A percentile compares a stretch with the other conserved stretches of the same genome.
Conservation (phyloP, 2,113 vertebrate species). For the Cardinalis cardinalis region DNA sequence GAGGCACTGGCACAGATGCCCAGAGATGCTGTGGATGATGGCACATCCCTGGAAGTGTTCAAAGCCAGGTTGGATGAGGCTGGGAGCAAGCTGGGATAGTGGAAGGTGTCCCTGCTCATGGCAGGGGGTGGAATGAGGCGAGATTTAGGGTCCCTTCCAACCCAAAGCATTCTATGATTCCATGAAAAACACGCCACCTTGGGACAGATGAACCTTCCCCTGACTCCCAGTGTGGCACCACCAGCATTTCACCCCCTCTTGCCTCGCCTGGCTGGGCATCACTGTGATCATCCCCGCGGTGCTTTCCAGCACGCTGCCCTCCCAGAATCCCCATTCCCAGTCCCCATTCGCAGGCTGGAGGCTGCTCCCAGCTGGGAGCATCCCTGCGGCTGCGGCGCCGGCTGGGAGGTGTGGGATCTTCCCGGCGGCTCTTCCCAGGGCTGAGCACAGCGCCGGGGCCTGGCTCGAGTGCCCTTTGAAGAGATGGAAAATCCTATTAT, state of each 20-base stretch:
- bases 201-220: not conserved
- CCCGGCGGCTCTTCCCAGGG: not conserved
- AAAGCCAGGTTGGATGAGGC: not conserved
- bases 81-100: not conserved
- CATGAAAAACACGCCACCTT: fast-evolving
- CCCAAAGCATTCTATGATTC: not conserved
- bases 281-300: not conserved
- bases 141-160: not conserved
- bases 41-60: not conserved
- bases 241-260: not conserved
- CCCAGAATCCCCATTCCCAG: fast-evolving
- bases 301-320: not conserved
- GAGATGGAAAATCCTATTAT: constrained; percentile 62
- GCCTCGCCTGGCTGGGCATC: not conserved
- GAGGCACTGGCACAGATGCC: not conserved
- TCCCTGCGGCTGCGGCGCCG: not conserved
- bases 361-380: constrained; percentile 6
- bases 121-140: not conserved
- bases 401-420: not conserved
- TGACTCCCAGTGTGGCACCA: not conserved
- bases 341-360: fast-evolving
- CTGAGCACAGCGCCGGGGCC: not conserved
- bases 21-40: not conserved
- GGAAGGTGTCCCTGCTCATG: not conserved
- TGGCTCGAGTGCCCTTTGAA: constrained; percentile 32